phyloP scores from a whole-genome alignment of 2,113 vertebrate species.

The Scatophagus argus region DNA sequence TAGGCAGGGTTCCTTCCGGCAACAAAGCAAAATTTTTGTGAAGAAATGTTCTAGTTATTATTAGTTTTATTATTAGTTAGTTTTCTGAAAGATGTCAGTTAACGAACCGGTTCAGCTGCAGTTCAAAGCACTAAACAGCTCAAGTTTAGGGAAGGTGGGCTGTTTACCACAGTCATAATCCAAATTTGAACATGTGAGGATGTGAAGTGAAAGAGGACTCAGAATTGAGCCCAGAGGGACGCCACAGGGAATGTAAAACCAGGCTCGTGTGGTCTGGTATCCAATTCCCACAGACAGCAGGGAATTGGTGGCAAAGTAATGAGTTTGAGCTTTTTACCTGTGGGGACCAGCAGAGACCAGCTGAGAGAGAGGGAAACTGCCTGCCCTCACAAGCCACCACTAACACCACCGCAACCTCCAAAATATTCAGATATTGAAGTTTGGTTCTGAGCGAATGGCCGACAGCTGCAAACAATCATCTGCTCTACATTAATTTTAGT shows the following conservation, averaged over 20 bases:
- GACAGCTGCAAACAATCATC: background rate
- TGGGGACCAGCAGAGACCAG: background rate
- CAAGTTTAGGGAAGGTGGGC: too few relatives aligned
- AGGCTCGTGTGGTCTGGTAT: background rate
- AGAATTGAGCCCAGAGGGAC: constrained; percentile 40
- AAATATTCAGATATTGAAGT: too few relatives aligned
- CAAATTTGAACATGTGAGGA: background rate
- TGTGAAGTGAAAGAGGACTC: background rate
- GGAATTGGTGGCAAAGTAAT: background rate
- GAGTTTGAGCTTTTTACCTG: constrained; percentile 33
- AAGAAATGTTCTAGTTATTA: too few relatives aligned
- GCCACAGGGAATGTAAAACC: background rate
- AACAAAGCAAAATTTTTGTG: too few relatives aligned
- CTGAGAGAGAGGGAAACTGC: background rate
- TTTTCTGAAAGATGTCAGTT: too few relatives aligned
- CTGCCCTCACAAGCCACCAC: background rate
- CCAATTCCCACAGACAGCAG: background rate
- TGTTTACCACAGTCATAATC: background rate
- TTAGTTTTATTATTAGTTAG: too few relatives aligned
- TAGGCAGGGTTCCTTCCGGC: too few relatives aligned
- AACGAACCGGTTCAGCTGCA: background rate
- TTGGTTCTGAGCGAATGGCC: too few relatives aligned
- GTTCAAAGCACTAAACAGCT: background rate
- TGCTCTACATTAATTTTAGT: background rate
- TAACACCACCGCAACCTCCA: background rate